These are phyloP conservation scores for Tribolium castaneum DNA, from an alignment of 1,140 invertebrate genomes.

Conservation along the genomic window DNA sequence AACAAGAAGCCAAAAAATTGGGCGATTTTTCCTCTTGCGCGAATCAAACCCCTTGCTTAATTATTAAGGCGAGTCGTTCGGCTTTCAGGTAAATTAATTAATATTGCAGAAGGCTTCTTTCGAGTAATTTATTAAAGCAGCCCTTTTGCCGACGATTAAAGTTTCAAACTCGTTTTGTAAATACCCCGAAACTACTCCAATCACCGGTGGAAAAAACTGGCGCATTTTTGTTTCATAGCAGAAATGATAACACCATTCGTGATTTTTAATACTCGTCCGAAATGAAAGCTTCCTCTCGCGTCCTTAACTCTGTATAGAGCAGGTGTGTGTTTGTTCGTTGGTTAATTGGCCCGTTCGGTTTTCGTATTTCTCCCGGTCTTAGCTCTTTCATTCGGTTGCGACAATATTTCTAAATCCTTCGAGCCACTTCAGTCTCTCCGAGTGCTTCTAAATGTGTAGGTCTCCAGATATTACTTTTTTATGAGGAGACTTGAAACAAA, in stretches of 20 bases:
- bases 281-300: not conserved
- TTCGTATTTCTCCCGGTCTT: slow-evolving; percentile 16
- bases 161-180: not conserved
- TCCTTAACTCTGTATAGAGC: not conserved
- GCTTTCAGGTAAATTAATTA: slow-evolving; percentile 2
- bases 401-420: slow-evolving; percentile 41
- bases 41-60: too few relatives aligned
- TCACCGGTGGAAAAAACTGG: not conserved
- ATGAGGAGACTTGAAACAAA: slow-evolving; percentile 43
- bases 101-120: slow-evolving; percentile 9
- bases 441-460: slow-evolving; percentile 41
- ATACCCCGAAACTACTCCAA: not conserved
- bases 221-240: not conserved
- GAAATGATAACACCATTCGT: not conserved
- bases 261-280: not conserved
- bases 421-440: slow-evolving; percentile 31
- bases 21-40: not conserved
- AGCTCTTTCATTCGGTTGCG: slow-evolving; percentile 17
- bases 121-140: not conserved
- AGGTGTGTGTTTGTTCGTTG: not conserved
- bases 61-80: not conserved
- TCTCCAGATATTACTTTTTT: slow-evolving; percentile 44
- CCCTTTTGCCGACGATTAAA: not conserved
- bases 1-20: not conserved
- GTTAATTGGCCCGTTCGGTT: slow-evolving; percentile 11